Evolutionary conservation across 2,113 vertebrate species (phyloP), one percentile per base, ranked within the genome.

Genomic region (Callospermophilus lateralis): DNA sequence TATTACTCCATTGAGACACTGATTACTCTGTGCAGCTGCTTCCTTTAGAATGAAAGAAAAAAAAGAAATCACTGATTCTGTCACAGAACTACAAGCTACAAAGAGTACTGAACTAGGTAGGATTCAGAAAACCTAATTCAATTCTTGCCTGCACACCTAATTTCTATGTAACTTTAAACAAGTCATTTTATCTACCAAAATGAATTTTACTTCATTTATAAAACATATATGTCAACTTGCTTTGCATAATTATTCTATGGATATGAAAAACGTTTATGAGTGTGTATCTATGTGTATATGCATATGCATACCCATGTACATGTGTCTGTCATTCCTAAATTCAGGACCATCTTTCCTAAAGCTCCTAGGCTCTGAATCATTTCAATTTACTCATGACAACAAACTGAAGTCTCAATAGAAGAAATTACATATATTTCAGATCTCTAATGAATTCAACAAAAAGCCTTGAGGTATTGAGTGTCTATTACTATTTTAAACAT

Each of bases 291-390:
- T 39, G 19, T 39, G 17, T 37, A 24, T 63, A 15, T 63, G 58
- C 8, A 72, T 24, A 68, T 12, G 58, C 3, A 94, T 8, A 65
- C 8, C 20, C 37, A 80, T 17, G n/a, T 13, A 22, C 16, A 11
- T 39, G 30, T 78, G 11, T 55, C 61, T 78, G 11, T 51, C 53
- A 76, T n/a, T 58, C 30, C 89, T 91, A 89, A 95, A 91, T 79
- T 85, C 45, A 96, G 32, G 34, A 73, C 15, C 55, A n/a, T 79
- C 63, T 81, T 92, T 96, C 81, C 93, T 92, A 97, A 81, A 86
- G 65, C 13, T 83, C 30, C 42, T 80, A 42, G 51, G 51, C 22
- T 87, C 37, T 68, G 37, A 63, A 93, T 85, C 42, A 93, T 84
- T 97, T 92, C 51, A 72, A 85, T 86, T 89, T 91, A 97, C 12